These are phyloP conservation scores for Idaea biselata DNA, from an alignment of 2,888 invertebrate species.

Conservation along the genomic window DNA sequence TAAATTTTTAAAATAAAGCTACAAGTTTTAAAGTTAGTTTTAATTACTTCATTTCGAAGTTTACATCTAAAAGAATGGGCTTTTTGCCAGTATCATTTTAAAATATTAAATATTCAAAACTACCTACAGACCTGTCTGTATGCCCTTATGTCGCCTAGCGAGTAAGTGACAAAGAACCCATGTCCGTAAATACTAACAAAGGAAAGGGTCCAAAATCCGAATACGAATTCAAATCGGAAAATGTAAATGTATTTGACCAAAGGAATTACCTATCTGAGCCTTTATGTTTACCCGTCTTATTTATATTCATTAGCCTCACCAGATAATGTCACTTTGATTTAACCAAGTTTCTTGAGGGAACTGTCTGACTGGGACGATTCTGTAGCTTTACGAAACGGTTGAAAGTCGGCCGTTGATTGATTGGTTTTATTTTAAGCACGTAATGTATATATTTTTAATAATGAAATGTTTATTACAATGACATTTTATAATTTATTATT, in stretches of 20 bases:
- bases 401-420: background rate
- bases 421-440: background rate
- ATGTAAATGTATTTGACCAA: conserved; percentile 53
- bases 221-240: conserved; percentile 29
- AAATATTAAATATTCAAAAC: too few relatives aligned
- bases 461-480: too few relatives aligned
- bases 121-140: too few relatives aligned
- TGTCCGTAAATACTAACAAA: background rate
- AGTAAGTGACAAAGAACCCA: background rate
- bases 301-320: conserved; percentile 57
- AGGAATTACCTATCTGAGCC: conserved; percentile 36
- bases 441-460: too few relatives aligned
- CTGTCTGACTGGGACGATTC: background rate
- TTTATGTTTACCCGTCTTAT: conserved; percentile 41
- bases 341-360: conserved; percentile 13
- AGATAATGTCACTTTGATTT: conserved; percentile 49
- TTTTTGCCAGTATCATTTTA: too few relatives aligned
- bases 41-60: too few relatives aligned
- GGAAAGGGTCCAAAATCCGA: conserved; percentile 14
- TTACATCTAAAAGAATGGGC: too few relatives aligned
- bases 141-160: background rate
- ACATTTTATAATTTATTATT: too few relatives aligned
- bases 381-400: background rate
- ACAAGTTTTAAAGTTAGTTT: too few relatives aligned
- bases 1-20: too few relatives aligned